These are phyloP conservation scores for Sinonovacula constricta DNA, from an alignment of 1,140 invertebrate genomes.

Conservation along the genomic window DNA sequence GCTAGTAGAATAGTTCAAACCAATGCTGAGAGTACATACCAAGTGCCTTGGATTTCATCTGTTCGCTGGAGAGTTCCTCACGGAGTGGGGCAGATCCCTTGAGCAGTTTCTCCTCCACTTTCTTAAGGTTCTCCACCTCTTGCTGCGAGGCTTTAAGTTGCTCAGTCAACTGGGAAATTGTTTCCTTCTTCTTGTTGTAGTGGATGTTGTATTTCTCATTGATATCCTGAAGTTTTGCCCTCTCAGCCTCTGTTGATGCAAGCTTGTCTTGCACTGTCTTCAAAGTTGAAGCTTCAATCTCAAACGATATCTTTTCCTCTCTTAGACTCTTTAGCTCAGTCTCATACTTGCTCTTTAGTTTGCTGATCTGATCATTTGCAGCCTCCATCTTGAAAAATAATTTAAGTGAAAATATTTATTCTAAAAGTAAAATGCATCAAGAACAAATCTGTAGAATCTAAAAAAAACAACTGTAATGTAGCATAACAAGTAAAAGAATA, in stretches of 20 bases:
- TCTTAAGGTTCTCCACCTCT: conserved; percentile 17
- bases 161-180: conserved; percentile 27
- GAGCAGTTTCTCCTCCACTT: conserved; percentile 34
- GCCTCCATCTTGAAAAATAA: too few species aligned
- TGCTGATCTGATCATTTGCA: conserved; percentile 8
- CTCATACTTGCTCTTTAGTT: conserved; percentile 13
- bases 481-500: too few species aligned
- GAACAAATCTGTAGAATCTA: too few species aligned
- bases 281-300: conserved; percentile 10
- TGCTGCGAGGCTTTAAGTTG: not conserved
- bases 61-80: conserved; percentile 52
- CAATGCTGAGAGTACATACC: conserved; percentile 55
- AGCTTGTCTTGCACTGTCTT: conserved; percentile 38
- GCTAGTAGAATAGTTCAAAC: too few species aligned
- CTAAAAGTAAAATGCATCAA: too few species aligned
- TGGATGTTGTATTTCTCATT: conserved; percentile 55
- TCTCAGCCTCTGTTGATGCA: conserved; percentile 32
- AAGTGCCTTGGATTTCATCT: conserved; percentile 53
- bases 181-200: conserved; percentile 60
- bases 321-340: conserved; percentile 20
- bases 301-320: conserved; percentile 9
- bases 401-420: too few species aligned
- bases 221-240: conserved; percentile 41
- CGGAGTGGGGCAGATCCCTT: conserved; percentile 12
- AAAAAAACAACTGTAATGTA: too few species aligned